phyloP scores from a whole-genome alignment of 2,888 invertebrate genomes.

The Galeopsomyia nigrocyanea region DNA sequence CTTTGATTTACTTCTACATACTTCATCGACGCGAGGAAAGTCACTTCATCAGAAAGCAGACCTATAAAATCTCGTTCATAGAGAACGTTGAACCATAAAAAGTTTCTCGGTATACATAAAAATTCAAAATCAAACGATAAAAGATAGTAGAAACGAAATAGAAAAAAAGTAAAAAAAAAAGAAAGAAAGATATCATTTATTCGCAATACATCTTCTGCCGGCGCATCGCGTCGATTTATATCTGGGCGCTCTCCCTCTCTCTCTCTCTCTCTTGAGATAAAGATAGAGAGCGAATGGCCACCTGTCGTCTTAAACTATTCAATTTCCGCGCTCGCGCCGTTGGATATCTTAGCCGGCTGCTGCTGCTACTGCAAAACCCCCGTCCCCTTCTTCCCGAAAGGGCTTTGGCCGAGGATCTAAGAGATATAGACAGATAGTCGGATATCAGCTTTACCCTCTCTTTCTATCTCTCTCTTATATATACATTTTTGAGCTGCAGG shows the following conservation, averaged over 20 bases:
- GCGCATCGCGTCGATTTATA: conserved; percentile 14
- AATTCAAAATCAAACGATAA: neutral
- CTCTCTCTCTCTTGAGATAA: neutral
- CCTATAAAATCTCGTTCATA: too few relatives aligned
- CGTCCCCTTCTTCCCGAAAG: conserved; percentile 11
- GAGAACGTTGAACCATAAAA: too few relatives aligned
- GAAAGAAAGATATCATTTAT: neutral
- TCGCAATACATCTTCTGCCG: too few relatives aligned
- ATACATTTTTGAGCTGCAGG: neutral
- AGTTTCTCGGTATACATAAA: neutral
- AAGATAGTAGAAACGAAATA: neutral
- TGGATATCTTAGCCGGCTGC: conserved; percentile 19
- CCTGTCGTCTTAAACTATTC: conserved; percentile 50
- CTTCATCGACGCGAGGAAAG: too few relatives aligned
- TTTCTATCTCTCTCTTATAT: neutral
- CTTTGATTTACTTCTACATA: too few relatives aligned
- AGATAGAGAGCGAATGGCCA: conserved; percentile 46
- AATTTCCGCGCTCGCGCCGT: conserved; percentile 35
- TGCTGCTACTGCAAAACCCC: conserved; percentile 13
- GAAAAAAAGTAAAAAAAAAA: neutral
- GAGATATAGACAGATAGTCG: conserved; percentile 30
- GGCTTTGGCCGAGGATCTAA: neutral
- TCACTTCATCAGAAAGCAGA: too few relatives aligned
- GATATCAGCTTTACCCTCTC: neutral
- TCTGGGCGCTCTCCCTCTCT: neutral